phyloP scores from a whole-genome alignment of 53 echinoderm and acorn worm genomes.

The Paracentrotus lividus region DNA sequence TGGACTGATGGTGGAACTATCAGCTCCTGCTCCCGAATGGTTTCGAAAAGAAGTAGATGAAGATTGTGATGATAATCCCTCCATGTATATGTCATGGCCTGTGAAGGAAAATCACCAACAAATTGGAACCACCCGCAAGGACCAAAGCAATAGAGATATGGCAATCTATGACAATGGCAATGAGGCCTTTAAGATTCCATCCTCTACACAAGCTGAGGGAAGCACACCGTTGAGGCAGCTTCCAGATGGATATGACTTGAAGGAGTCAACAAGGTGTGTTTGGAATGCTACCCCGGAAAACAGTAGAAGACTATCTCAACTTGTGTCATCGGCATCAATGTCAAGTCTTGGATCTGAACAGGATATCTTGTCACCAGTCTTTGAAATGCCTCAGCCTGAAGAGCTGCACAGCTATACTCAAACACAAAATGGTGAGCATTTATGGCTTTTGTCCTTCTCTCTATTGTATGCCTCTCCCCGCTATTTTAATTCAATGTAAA shows the following conservation, averaged over 20 bases:
- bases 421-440: neutral
- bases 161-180: neutral
- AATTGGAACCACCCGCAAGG: neutral
- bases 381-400: slow-evolving; percentile 7
- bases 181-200: neutral
- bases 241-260: neutral
- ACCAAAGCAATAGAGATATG: neutral
- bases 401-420: neutral
- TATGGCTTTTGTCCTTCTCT: neutral
- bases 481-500: neutral
- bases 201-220: neutral
- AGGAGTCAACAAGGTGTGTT: neutral
- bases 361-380: neutral
- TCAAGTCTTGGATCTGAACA: neutral
- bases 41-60: neutral
- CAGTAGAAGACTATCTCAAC: neutral
- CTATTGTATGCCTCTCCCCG: neutral
- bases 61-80: neutral
- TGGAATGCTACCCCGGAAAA: neutral
- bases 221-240: neutral
- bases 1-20: neutral
- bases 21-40: neutral
- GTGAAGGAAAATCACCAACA: neutral
- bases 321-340: slow-evolving; percentile 1
- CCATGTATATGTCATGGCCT: neutral